Base-by-base conservation (phyloP, 2,113 vertebrate species). In the Cettia cetti region DNA sequence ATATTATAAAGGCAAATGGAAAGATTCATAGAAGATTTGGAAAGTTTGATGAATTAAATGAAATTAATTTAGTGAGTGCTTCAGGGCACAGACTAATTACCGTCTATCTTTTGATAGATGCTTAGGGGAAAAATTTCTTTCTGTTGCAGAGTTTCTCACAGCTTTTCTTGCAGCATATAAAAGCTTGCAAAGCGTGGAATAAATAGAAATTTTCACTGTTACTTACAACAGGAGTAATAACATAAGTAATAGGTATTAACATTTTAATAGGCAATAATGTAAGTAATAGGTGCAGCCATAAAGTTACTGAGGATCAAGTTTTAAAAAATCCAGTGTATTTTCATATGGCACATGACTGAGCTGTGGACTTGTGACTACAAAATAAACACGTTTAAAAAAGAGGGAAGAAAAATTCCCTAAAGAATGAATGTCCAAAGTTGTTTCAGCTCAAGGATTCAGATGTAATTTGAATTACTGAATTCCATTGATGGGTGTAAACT, bases 11-110 rank as follows among this genome's bases (percentile, higher is more conserved):
- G 44, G 50, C 35, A 72, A 86, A 80, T 66, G 9, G 71, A 57
- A 89, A 85, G 63, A 84, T 72, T 76, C 65, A 23, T 52, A 42
- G 65, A 96, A 92, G 61, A 92, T n/a, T 66, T 86, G 71, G 16
- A 33, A 82, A 93, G 27, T 94, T 88, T 69, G n/a, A 71, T 71
- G 24, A 81, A 86, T 68, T 81, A 68, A 92, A 91, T 91, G 10
- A 86, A 91, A 92, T 96, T 93, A 92, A 89, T 91, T 72, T 75
- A 87, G 16, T 76, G 53, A 82, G 33, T 65, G 74, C 93, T 94
- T 76, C n/a, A 82, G 89, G 81, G 86, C 91, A 79, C 19, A 91
- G 57, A 64, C 86, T 95, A 94, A 92, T 95, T 95, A 87, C 71
- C 0, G 10, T 80, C 75, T 92, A 50, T 82, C 64, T 94, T 90